These are phyloP conservation scores for Marronus borbonicus DNA, from an alignment of 2,888 invertebrate species.

Conservation along the genomic window DNA sequence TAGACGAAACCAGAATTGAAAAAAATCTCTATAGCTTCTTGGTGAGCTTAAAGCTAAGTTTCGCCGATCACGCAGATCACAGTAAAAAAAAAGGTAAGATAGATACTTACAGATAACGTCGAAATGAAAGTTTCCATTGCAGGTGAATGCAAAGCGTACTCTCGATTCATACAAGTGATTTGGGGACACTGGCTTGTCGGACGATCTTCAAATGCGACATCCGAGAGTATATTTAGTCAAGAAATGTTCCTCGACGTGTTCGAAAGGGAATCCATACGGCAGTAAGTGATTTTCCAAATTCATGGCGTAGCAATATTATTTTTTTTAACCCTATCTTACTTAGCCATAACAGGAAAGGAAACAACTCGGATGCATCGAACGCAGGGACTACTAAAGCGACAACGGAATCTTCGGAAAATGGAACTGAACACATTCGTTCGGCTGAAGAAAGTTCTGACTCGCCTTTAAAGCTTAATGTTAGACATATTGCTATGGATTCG, in stretches of 20 bases:
- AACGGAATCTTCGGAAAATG: too few relatives aligned
- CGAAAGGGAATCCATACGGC: background rate
- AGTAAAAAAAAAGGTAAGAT: background rate
- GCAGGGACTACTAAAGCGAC: too few relatives aligned
- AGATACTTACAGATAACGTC: constrained; percentile 21
- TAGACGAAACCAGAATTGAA: too few relatives aligned
- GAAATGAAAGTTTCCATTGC: constrained; percentile 34
- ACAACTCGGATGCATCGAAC: too few relatives aligned
- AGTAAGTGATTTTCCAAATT: constrained; percentile 7
- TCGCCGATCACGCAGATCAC: background rate
- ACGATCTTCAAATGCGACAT: background rate
- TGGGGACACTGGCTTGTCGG: constrained; percentile 40
- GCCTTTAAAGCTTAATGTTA: too few relatives aligned
- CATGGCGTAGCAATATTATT: background rate
- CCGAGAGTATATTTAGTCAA: constrained; percentile 28
- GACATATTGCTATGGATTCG: too few relatives aligned
- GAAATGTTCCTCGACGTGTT: constrained; percentile 28
- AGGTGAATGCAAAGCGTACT: constrained; percentile 37
- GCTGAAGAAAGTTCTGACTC: too few relatives aligned
- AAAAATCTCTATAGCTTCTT: too few relatives aligned
- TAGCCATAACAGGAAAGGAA: background rate
- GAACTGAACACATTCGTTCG: too few relatives aligned
- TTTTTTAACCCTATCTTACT: background rate
- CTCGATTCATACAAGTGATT: constrained; percentile 26
- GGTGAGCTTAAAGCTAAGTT: too few relatives aligned